Evolutionary conservation across 2,113 vertebrate genomes (phyloP).

Genomic region (Rhinopithecus roxellana): DNA sequence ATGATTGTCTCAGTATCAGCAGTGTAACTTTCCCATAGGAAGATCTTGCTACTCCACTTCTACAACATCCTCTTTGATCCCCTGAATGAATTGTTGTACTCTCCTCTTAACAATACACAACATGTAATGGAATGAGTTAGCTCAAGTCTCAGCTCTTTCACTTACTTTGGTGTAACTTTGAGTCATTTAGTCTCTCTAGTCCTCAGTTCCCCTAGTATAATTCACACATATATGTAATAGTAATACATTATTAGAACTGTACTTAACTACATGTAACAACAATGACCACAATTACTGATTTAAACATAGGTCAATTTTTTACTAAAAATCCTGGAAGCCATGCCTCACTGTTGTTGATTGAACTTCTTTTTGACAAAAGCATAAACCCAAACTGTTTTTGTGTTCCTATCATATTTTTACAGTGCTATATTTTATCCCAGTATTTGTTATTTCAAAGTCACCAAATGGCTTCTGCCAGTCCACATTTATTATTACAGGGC

Average conservation of each 20-base stretch:
- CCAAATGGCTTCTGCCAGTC: not conserved
- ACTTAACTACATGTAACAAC: not conserved
- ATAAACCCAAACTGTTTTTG: not conserved
- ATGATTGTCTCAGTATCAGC: not conserved
- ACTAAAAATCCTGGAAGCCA: not conserved
- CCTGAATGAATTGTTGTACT: not conserved
- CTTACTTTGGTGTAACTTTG: not conserved
- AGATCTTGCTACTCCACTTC: not conserved
- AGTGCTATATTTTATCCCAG: not conserved
- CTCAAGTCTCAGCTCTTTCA: not conserved
- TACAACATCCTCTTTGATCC: not conserved
- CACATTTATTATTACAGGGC: not conserved
- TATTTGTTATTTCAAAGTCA: not conserved
- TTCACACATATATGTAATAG: not conserved
- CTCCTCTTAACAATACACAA: not conserved
- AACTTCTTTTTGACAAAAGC: not conserved
- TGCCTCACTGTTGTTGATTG: not conserved
- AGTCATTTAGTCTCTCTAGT: not conserved
- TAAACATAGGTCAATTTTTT: not conserved
- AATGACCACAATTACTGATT: not conserved
- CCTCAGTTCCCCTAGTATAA: not conserved
- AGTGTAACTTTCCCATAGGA: not conserved
- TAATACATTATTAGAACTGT: not conserved
- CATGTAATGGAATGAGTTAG: not conserved
- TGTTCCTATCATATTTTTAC: not conserved